A percentile compares a stretch with the other conserved stretches of the same genome.
phyloP scores from a whole-genome alignment of 2,113 vertebrate genomes.

The Chlamydotis undulata region DNA sequence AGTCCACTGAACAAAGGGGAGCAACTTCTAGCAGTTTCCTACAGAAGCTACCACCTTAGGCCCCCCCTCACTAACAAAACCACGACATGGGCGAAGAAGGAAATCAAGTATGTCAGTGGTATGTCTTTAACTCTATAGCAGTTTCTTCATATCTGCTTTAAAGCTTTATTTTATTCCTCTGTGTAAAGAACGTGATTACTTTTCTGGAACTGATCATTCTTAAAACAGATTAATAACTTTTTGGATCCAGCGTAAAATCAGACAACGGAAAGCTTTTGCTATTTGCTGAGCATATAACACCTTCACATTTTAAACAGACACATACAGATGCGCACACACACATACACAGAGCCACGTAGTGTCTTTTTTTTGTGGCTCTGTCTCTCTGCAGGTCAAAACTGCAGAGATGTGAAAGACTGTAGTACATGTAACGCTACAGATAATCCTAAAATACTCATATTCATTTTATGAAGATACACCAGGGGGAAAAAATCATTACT shows the following conservation, averaged over 20 bases:
- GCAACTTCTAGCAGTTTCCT: no score
- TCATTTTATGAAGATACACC: background rate
- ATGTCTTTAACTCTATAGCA: background rate
- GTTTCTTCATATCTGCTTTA: background rate
- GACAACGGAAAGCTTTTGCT: background rate
- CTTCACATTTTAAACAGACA: background rate
- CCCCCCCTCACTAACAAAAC: no score
- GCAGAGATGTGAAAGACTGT: background rate
- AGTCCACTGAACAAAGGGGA: no score
- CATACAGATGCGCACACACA: rapidly evolving
- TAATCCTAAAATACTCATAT: background rate
- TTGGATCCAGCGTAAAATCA: background rate
- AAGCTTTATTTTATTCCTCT: background rate
- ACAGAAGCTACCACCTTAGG: no score
- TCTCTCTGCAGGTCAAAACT: background rate
- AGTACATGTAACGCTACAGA: background rate
- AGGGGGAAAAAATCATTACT: background rate
- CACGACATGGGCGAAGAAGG: background rate
- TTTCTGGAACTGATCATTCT: background rate
- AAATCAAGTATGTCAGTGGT: background rate
- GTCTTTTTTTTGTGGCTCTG: background rate
- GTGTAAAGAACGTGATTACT: rapidly evolving
- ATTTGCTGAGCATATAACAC: background rate
- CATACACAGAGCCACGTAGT: rapidly evolving
- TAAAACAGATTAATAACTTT: background rate